These are phyloP conservation scores for Palythoa heliodiscus DNA, from an alignment of 92 coral and sea anemone genomes.

Conservation along the genomic window DNA sequence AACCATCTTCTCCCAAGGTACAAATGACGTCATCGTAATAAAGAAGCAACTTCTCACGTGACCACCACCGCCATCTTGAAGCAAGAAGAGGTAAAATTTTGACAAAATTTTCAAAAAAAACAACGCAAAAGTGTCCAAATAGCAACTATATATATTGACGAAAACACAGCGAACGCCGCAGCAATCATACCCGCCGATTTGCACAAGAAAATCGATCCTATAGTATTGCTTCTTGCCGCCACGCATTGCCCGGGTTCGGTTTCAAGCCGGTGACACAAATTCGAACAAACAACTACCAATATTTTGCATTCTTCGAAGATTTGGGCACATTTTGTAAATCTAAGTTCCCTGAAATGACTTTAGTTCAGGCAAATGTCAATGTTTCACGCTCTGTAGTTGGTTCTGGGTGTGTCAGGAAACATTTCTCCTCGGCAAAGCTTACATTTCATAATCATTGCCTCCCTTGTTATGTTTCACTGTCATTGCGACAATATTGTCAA, in stretches of 20 bases:
- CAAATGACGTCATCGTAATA: conserved; percentile 53
- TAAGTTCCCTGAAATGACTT: not conserved
- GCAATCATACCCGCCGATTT: conserved; percentile 25
- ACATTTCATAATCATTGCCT: conserved; percentile 69
- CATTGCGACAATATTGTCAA: conserved; percentile 71
- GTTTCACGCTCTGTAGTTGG: conserved; percentile 24
- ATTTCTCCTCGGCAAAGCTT: conserved; percentile 60
- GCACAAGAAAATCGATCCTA: conserved; percentile 25
- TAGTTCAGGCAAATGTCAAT: conserved; percentile 14
- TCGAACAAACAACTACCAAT: conserved; percentile 28
- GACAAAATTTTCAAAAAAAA: conserved; percentile 44
- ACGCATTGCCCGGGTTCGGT: conserved; percentile 36
- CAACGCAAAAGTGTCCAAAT: conserved; percentile 40
- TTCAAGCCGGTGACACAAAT: conserved; percentile 24
- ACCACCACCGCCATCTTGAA: conserved; percentile 87
- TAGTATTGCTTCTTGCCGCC: conserved; percentile 23
- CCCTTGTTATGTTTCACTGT: conserved; percentile 55
- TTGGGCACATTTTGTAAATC: not conserved
- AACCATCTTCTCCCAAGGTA: conserved; percentile 75
- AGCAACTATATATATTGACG: conserved; percentile 33
- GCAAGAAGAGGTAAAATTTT: conserved; percentile 55
- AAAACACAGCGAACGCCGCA: conserved; percentile 50
- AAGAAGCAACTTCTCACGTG: conserved; percentile 63
- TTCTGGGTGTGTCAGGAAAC: conserved; percentile 58
- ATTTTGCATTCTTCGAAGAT: conserved; percentile 28